Evolutionary conservation across 2,888 invertebrate genomes (phyloP), one percentile per base, ranked within the genome.

Genomic region (Scaptomyza cyrtandrae): DNA sequence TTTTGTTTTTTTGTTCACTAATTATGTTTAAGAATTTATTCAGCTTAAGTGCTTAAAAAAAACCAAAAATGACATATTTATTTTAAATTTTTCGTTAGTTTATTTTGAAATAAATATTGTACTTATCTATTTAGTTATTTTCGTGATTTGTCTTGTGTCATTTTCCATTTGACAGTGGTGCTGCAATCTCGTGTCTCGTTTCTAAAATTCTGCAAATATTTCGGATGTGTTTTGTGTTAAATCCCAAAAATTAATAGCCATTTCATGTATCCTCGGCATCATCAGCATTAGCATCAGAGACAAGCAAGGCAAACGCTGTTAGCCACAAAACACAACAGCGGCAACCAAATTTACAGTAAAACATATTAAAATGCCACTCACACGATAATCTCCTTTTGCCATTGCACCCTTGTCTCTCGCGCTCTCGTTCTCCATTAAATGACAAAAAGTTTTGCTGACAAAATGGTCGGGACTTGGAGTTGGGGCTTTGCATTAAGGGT

Each of bases 331-430:
- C 57, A 61, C 60, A 78, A 69, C 35, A 55, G 60, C 62, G 55
- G 50, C 71, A 68, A 73, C 70, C 65, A 71, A 71, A 67, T 78
- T 84, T 73, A 67, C 76, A 54, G 64, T 65, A 72, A 79, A 84
- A 86, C 82, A 84, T 84, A 84, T 84, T 84, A 88, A 86, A 84
- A 84, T 84, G 83, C 88, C 83, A 84, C 88, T 84, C 88, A 82
- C 75, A 84, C 72, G 83, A 69, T 88, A 84, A 84, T 72, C 80
- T 67, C 79, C 62, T 63, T 76, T 74, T 49, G 44, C 48, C 29
- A 56, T 61, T 61, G 49, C 41, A 9, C 49, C 46, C 33, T 35
- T 5, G 27, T 19, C 19, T 10, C 35, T 44, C 6, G 13, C n/a
- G 2, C 27, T 59, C 10, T 27, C 13, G 13, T 35, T 6, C 41